These are phyloP conservation scores for Rhynchonycteris naso DNA, from an alignment of 2,797 vertebrate genomes.

Conservation along the genomic window DNA sequence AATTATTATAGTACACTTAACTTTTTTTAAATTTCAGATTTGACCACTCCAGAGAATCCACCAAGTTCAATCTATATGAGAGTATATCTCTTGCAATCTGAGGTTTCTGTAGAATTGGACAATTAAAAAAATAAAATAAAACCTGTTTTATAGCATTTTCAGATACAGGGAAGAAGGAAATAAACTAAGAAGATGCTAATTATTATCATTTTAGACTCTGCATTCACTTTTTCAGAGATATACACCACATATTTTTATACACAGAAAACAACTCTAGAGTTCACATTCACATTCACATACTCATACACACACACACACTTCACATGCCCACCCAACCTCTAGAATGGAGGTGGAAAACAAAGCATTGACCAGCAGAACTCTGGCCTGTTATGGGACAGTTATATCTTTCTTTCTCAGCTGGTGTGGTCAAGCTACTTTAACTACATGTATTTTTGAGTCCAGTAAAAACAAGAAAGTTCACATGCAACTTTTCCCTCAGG, in stretches of 20 bases:
- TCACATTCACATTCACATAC: neutral
- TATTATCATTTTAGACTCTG: neutral
- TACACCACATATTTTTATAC: neutral
- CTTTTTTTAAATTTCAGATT: neutral
- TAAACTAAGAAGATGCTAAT: neutral
- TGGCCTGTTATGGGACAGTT: neutral
- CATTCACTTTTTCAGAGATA: neutral
- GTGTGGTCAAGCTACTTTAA: slow-evolving; percentile 29
- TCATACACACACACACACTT: neutral
- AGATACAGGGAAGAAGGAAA: neutral
- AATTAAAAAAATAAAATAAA: neutral
- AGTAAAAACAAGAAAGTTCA: slow-evolving; percentile 53
- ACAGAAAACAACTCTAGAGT: neutral
- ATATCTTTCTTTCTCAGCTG: neutral
- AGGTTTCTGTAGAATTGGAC: neutral
- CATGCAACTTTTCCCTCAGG: slow-evolving; percentile 44
- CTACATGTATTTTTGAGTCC: slow-evolving; percentile 15
- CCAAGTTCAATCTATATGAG: neutral
- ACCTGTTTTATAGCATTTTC: neutral
- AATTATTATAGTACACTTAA: neutral
- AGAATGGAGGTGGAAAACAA: neutral
- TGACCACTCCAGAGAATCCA: neutral
- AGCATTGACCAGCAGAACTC: neutral
- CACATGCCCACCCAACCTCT: neutral
- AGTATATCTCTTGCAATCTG: neutral